phyloP scores from a whole-genome alignment of 2,113 vertebrate genomes.

The Oryzias melastigma region DNA sequence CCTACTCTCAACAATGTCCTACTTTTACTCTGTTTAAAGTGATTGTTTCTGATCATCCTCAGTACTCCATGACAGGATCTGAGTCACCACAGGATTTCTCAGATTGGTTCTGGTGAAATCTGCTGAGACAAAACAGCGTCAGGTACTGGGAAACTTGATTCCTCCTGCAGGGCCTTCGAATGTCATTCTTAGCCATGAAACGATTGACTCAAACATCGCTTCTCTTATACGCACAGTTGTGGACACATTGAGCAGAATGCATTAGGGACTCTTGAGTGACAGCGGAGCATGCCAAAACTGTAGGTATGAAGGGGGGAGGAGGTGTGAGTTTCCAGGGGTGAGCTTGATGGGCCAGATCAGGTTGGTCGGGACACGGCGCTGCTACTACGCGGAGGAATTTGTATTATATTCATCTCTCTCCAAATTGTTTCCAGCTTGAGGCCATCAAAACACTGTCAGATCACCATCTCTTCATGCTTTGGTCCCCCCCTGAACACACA shows the following conservation, averaged over 20 bases:
- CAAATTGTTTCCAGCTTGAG: slow-evolving; percentile 71
- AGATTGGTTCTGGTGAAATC: slow-evolving; percentile 9
- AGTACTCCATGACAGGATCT: slow-evolving; percentile 21
- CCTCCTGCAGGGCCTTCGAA: slow-evolving; percentile 37
- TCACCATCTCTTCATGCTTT: slow-evolving; percentile 39
- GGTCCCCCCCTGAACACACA: slow-evolving; percentile 12
- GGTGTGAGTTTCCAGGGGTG: slow-evolving; percentile 43
- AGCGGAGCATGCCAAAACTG: slow-evolving; percentile 33
- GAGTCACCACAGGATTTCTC: slow-evolving; percentile 32
- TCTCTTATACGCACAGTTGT: slow-evolving; percentile 59
- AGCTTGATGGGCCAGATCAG: slow-evolving; percentile 48
- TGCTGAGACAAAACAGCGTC: slow-evolving; percentile 50
- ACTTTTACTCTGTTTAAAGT: slow-evolving; percentile 36
- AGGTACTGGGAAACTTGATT: slow-evolving; percentile 49
- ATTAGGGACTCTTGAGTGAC: slow-evolving; percentile 56
- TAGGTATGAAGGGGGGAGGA: slow-evolving; percentile 17
- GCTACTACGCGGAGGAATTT: slow-evolving; percentile 52
- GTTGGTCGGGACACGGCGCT: slow-evolving; percentile 51
- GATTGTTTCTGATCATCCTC: slow-evolving; percentile 32
- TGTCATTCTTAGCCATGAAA: slow-evolving; percentile 32
- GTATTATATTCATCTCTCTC: slow-evolving; percentile 54
- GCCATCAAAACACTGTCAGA: slow-evolving; percentile 69
- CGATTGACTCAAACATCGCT: slow-evolving; percentile 58
- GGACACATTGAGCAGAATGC: slow-evolving; percentile 32
- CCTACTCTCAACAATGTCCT: slow-evolving; percentile 13